Base-by-base conservation (phyloP, 2,113 vertebrate species). In the Dendropsophus ebraccatus region DNA sequence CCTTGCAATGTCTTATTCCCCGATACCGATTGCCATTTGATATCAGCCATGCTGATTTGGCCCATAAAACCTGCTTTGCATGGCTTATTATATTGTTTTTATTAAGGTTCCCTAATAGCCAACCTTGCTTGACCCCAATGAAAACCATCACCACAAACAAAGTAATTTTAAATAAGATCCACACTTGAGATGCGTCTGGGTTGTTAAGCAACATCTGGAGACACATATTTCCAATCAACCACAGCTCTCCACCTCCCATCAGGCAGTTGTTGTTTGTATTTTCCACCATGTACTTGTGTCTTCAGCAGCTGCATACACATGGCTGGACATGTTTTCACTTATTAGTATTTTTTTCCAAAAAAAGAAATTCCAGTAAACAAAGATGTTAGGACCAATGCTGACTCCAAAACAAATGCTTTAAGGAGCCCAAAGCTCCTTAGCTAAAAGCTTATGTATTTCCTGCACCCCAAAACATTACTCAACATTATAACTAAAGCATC, bases 201-300 rank as follows among this genome's bases (percentile, higher is more conserved):
- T 73, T 73, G 30, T 72, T 83, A 73, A 83, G 81, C 67, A 83
- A 30, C 81, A 83, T 83, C 81, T 83, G 81, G 81, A 73, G 50
- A 83, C 41, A 47, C 13, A 41, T 41, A 37, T 25, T 54, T 58
- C 21, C 49, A 83, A 35, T 35, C 54, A 81, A 73, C 67, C 81
- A 83, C 67, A 83, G 67, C 13, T 50, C 67, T 50, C 30, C 16
- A 16, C 54, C 50, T 70, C 56, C 67, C 65, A 81, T 30, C 49
- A 52, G 28, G 23, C 65, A 37, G 81, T 35, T 56, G 65, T 49
- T 65, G 23, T 62, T 79, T 37, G 45, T 54, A 54, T 30, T 30
- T 50, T 35, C 19, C 17, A 32, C 45, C 37, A 21, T 81, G 1
- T 62, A 60, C 21, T 56, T 41, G 56, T 45, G 54, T 62, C 30